Base-by-base conservation (phyloP, 35 echinoderm and acorn worm genomes). In the Apostichopus californicus region DNA sequence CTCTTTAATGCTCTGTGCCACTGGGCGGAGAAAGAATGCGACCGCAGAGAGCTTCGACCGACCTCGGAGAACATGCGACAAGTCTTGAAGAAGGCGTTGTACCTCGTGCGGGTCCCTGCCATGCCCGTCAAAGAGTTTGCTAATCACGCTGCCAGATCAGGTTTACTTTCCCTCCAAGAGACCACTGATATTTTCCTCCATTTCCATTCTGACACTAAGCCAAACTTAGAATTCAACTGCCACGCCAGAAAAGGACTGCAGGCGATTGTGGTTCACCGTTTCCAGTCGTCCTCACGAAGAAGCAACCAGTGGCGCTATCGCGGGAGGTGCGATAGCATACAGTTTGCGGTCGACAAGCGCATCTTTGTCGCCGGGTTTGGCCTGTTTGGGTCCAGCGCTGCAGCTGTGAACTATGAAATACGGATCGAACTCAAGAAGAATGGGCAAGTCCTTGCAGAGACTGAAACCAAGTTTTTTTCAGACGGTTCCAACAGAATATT, bases 221-320 rank as follows among this genome's bases (percentile, higher is more conserved):
- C 97, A 60, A 94, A 99, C 64, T 78, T 99, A 5, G 91, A 96
- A 52, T 99, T 99, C 80, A 88, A 75, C 28, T 94, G 87, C 24
- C 80, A 78, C 23, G 91, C 93, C 10, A 90, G 97, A 12, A 93
- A 94, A 89, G 97, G 97, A 56, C 83, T 99, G 28, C 87, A 90
- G 54, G 92, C 97, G 7, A 95, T 95, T 21, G 93, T 86, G 46
- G 97, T 99, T 20, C 97, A 99, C 85, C 87, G 97, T 12, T 99
- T 99, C 73, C 97, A 99, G 90, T 99, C 97, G 1, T 99, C 97
- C 7, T 95, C 97, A 59, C 93, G 96, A 84, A 86, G 97, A 26
- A 99, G 97, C 75, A 99, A 99, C 89, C 97, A 99, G 73, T 99
- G 97, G 97, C 95, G 97, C 7, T 99, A 99, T 66, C 86, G 97